Evolutionary conservation across 2,888 invertebrate species (phyloP), one percentile per base, ranked within the genome.

Genomic region (Pammene fasciana): DNA sequence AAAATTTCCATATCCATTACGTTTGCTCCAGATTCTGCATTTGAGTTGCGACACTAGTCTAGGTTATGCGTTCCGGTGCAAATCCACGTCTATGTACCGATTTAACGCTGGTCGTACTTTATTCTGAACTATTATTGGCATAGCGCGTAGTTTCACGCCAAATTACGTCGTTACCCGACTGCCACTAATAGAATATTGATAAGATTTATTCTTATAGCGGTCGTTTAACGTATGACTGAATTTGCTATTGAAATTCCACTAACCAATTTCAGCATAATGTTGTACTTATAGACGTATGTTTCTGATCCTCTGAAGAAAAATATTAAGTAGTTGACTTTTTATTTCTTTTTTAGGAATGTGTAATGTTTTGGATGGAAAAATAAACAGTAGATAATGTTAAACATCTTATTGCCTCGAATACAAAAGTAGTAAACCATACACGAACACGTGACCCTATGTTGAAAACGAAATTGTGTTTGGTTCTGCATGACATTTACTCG

Each of bases 391-490:
- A 54, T n/a, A 34, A 54, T 11, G 18, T 50, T 6, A 7, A 50
- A 55, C 54, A 61, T 62, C 41, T 62, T 62, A 62, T 16, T 18
- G 41, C 18, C 50, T 46, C 43, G 14, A 34, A 34, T 34, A 81
- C 84, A 84, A 82, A 85, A 86, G 78, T 81, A 82, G 79, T 83
- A 84, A 84, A 82, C 83, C 84, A 86, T 86, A 82, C 82, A 85
- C 83, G 84, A 83, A 86, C 82, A 64, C 52, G 57, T 54, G 74
- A 85, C 82, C 80, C 80, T 80, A 84, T 86, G 84, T 86, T 83
- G 85, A 85, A 86, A 87, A 83, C 79, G 80, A 85, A 86, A 87
- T 86, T 85, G 83, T 85, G 87, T 86, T 86, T 82, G 80, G 82
- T 82, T 86, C 80, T 83, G 82, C 84, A 83, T 88, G 87, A 85